These are phyloP conservation scores for Synanthedon myopaeformis DNA, from an alignment of 2,888 invertebrate species.

Conservation along the genomic window DNA sequence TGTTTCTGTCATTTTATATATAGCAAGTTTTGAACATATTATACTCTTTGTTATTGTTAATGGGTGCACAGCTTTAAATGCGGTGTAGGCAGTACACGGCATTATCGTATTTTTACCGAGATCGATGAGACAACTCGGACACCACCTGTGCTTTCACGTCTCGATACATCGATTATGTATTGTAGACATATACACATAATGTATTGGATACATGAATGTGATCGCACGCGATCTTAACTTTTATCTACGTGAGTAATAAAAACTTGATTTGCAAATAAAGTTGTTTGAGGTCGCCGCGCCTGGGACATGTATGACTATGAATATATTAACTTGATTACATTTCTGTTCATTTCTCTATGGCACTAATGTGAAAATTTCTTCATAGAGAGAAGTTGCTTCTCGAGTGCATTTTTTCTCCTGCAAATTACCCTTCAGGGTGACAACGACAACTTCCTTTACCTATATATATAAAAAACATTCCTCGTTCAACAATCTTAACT, in stretches of 20 bases:
- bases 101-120: slow-evolving; percentile 49
- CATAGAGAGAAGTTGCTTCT: no score
- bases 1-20: no score
- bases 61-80: slow-evolving; percentile 6
- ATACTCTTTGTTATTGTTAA: neutral
- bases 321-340: no score
- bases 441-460: no score
- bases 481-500: no score
- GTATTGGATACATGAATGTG: neutral
- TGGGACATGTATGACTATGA: no score
- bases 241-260: neutral
- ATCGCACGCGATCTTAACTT: neutral
- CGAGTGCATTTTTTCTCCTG: no score
- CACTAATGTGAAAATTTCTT: no score
- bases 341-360: no score
- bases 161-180: slow-evolving; percentile 13
- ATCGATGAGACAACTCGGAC: slow-evolving; percentile 39
- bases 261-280: neutral
- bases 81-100: slow-evolving; percentile 29
- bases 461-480: no score
- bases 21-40: neutral
- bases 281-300: neutral
- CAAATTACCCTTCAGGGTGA: no score
- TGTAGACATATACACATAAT: neutral
- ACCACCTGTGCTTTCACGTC: slow-evolving; percentile 38